Base-by-base conservation (phyloP, 2,113 vertebrate genomes). In the Uropsilus gracilis region DNA sequence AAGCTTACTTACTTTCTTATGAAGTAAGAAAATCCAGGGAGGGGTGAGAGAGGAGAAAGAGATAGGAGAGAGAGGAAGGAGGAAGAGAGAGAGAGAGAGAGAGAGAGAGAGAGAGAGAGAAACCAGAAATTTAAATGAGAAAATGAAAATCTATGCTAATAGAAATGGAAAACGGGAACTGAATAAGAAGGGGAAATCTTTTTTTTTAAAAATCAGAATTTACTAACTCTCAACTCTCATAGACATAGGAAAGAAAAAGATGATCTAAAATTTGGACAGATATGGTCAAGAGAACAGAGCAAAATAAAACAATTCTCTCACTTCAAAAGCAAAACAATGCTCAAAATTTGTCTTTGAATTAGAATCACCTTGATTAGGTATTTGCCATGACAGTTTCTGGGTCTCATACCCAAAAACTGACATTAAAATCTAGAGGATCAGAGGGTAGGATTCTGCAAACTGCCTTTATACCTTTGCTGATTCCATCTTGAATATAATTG, bases 321-420 rank as follows among this genome's bases (percentile, higher is more conserved):
- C 24, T 68, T 73, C 12, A 82, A 83, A 94, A 76, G 68, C 59
- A 90, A 95, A 91, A 20, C 13, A 86, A 76, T 5, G 10, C 32
- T 71, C 16, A 48, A 46, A 50, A 32, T 44, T 12, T 72, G 32
- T 26, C 20, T 42, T 55, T 83, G 12, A 68, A 63, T 86, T 75
- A 44, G 55, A 77, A 64, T 63, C 34, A 73, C n/a, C 53, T 50
- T 32, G 28, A 64, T 2, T 30, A 8, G 87, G 20, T 42, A n/a
- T 57, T 63, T 57, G 44, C 55, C 78, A 26, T 37, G 30, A 71
- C 24, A 28, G 73, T 37, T 85, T 82, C 82, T 63, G 20, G 9
- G 13, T 83, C 50, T 59, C 85, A 83, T 44, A 57, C 32, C 50
- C 17, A 75, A 82, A 76, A 17, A 72, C 57, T 82, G 77, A 90